phyloP scores from a whole-genome alignment of 2,113 vertebrate genomes.

The Lasiurus cinereus region DNA sequence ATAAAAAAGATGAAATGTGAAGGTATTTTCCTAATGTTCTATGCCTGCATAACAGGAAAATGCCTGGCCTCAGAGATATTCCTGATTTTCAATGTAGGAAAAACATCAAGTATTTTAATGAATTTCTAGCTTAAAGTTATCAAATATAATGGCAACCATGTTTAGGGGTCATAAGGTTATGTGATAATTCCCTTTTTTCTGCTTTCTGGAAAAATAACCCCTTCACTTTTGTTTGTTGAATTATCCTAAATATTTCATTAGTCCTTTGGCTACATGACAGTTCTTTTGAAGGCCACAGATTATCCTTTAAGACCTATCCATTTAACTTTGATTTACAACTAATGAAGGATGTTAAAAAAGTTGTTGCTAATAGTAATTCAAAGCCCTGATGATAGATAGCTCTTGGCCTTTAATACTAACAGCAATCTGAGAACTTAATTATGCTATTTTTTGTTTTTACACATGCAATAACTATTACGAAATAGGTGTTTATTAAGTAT shows the following conservation, averaged over 20 bases:
- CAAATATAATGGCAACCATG: background rate
- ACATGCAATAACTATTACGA: background rate
- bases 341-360: background rate
- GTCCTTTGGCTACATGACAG: background rate
- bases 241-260: conserved; percentile 59
- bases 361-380: conserved; percentile 53
- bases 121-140: background rate
- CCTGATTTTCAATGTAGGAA: background rate
- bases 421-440: conserved; percentile 19
- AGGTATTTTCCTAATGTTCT: background rate
- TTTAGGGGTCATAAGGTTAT: conserved; percentile 33
- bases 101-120: background rate
- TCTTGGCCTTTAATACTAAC: conserved; percentile 2
- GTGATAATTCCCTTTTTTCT: conserved; percentile 43
- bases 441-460: background rate
- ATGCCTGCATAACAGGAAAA: background rate
- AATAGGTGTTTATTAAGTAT: background rate
- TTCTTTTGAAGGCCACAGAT: conserved; percentile 39
- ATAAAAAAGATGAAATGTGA: background rate
- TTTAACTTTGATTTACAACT: conserved; percentile 30
- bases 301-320: conserved; percentile 30
- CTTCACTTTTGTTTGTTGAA: background rate
- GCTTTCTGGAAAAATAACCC: background rate
- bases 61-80: background rate
- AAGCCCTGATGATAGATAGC: background rate